Conservation (phyloP, 2,888 invertebrate genomes). For the Eurytoma californica region DNA sequence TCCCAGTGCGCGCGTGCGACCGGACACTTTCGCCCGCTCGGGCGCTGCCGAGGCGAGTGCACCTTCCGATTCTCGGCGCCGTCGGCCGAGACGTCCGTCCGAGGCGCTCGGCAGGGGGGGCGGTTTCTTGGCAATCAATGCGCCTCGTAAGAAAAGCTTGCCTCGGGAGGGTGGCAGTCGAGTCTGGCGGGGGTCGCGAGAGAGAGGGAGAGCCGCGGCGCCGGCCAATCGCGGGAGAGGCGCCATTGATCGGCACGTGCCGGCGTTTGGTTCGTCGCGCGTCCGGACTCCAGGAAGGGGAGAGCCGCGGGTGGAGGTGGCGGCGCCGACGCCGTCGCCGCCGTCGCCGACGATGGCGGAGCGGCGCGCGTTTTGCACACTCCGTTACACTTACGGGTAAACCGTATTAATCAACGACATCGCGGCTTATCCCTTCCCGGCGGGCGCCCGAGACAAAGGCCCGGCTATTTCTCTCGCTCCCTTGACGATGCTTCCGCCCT, state of each 20-base stretch:
- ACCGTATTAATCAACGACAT: conserved; percentile 76
- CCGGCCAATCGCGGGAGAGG: conserved; percentile 72
- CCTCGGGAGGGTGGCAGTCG: conserved; percentile 61
- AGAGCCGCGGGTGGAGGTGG: conserved; percentile 46
- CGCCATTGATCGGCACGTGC: conserved; percentile 76
- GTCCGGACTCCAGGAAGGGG: conserved; percentile 38
- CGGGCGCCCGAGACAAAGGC: conserved; percentile 13
- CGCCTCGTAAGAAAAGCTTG: conserved; percentile 72
- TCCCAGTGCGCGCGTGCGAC: neutral
- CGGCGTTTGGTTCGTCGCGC: conserved; percentile 62
- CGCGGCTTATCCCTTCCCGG: conserved; percentile 70
- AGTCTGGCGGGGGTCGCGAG: conserved; percentile 13
- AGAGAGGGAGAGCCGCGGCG: conserved; percentile 63
- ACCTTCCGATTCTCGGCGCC: no score
- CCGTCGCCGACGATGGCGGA: conserved; percentile 53
- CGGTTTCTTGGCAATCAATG: conserved; percentile 75
- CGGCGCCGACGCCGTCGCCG: conserved; percentile 28
- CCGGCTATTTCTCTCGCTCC: neutral
- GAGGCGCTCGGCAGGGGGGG: conserved; percentile 42
- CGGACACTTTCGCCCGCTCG: no score
- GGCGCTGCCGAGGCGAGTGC: no score
- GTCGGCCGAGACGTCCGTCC: no score
- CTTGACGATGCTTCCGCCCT: conserved; percentile 26
- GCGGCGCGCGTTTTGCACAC: conserved; percentile 70
- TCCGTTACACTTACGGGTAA: conserved; percentile 76